Evolutionary conservation across 2,113 vertebrate genomes (phyloP), one percentile per base, ranked within the genome.

Genomic region (Scophthalmus maximus): DNA sequence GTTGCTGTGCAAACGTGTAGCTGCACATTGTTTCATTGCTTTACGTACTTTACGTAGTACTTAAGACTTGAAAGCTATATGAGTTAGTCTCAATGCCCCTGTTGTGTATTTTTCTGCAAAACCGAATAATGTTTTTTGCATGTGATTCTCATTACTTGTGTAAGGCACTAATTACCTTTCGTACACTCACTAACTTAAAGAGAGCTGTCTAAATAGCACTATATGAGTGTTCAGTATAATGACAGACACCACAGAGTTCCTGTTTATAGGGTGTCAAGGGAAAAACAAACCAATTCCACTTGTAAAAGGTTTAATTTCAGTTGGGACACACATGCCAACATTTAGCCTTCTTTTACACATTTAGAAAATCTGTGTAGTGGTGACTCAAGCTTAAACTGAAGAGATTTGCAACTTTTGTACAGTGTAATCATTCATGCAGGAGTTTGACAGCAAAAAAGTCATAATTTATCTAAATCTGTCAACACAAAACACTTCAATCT

Each of bases 181-280:
- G 34, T 57, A 75, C 30, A 68, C 38, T 62, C 50, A 53, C 29
- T 51, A 61, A 68, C 22, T 23, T n/a, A 74, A 49, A 38, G 47
- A 62, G 47, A 56, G 40, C 32, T 27, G 49, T 73, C 46, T 73
- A 50, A 56, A 56, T n/a, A 68, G 66, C 58, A 26, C 26, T 25
- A 57, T 66, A 27, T 69, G 58, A 65, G 57, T 56, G 30, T 55
- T 50, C n/a, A 52, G 56, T 17, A 42, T 90, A 90, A 90, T 88
- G 67, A 90, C 69, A 88, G 81, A 82, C 67, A 68, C 58, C 49
- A 47, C 68, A 62, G 52, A 57, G 26, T 27, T 78, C 57, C 71
- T 84, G 84, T 85, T 87, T 87, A 84, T 17, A 68, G 50, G 75
- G 75, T 70, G 82, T 63, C 59, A 73, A 64, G 63, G 70, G 69